Conservation (phyloP, 2,797 vertebrate species). For the Heterohyrax brucei region DNA sequence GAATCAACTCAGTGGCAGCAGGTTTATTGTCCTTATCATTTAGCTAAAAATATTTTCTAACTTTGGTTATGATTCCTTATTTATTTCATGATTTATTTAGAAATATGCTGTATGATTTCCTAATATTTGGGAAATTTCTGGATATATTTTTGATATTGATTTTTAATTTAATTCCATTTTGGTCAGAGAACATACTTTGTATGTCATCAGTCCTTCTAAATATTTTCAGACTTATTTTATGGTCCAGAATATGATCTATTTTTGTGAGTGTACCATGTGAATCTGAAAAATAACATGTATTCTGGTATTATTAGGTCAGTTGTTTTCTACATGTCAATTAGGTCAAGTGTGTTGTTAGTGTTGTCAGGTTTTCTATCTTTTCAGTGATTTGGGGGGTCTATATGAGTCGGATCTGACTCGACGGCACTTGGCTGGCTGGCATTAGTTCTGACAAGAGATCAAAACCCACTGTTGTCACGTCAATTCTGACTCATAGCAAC, state of each 20-base stretch:
- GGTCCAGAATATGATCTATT: background rate
- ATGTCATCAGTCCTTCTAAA: conserved; percentile 58
- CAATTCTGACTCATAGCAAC: no score
- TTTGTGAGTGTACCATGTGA: conserved; percentile 35
- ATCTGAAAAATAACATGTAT: conserved; percentile 57
- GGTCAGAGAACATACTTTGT: conserved; percentile 31
- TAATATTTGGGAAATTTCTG: conserved; percentile 47
- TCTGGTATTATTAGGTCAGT: conserved; percentile 22
- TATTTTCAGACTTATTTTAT: conserved; percentile 52
- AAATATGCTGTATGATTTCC: conserved; percentile 20
- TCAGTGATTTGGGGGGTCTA: background rate
- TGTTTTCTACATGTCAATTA: conserved; percentile 65
- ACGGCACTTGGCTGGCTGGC: no score
- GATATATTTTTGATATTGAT: conserved; percentile 39
- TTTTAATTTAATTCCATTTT: conserved; percentile 73
- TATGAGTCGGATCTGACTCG: no score
- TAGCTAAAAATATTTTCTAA: conserved; percentile 69
- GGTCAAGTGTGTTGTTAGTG: conserved; percentile 5
- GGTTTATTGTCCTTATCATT: conserved; percentile 60
- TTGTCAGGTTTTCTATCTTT: conserved; percentile 30
- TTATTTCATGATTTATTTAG: conserved; percentile 64
- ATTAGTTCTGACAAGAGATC: no score
- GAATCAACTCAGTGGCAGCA: no score
- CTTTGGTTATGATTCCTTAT: conserved; percentile 33
- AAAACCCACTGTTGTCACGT: no score